Conservation (phyloP, 2,797 vertebrate species). For the Propithecus deckenii region DNA sequence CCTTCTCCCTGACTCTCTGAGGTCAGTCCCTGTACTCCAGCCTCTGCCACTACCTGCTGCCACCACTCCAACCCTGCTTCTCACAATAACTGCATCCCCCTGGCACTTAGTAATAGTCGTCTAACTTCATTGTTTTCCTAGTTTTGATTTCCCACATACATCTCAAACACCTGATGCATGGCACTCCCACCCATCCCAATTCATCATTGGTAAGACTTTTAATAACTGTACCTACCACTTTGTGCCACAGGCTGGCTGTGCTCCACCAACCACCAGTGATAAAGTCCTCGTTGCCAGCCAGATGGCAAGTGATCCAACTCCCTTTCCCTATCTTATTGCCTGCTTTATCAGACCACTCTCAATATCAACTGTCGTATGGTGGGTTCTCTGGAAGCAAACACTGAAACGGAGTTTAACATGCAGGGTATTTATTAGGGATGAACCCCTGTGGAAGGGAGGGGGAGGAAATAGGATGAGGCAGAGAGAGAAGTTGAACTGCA, state of each 20-base stretch:
- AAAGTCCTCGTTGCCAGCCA: background rate
- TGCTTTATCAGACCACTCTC: background rate
- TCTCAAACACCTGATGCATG: background rate
- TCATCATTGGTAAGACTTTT: background rate
- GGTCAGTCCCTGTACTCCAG: background rate
- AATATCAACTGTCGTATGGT: background rate
- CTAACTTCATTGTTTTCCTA: background rate
- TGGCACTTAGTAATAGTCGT: background rate
- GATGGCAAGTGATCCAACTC: background rate
- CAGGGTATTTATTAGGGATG: background rate
- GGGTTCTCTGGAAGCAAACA: background rate
- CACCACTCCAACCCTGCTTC: background rate
- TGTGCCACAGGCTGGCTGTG: background rate
- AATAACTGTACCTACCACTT: background rate
- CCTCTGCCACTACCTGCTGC: background rate
- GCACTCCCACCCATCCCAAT: background rate
- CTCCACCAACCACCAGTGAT: background rate
- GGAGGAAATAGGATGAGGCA: background rate
- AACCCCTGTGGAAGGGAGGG: background rate
- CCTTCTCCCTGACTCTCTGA: background rate
- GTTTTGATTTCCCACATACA: background rate
- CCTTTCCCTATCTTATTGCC: background rate
- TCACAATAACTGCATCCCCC: background rate
- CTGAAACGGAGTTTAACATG: background rate
- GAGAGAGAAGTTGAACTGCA: background rate